These are phyloP conservation scores for Melitaea cinxia DNA, from an alignment of 1,140 invertebrate genomes.

Conservation along the genomic window DNA sequence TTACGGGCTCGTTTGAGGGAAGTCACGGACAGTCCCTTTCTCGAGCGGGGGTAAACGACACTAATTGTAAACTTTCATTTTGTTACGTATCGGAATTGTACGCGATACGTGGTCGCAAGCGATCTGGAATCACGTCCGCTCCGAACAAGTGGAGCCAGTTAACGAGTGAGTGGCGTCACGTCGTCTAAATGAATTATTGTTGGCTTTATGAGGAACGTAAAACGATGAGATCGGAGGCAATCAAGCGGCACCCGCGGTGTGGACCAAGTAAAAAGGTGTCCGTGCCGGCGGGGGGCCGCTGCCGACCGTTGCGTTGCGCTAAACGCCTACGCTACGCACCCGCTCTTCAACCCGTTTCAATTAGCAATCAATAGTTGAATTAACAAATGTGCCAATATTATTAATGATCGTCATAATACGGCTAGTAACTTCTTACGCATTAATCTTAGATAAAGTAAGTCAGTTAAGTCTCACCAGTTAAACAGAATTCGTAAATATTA, in stretches of 20 bases:
- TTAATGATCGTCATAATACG: slow-evolving; percentile 27
- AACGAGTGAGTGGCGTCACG: slow-evolving; percentile 78
- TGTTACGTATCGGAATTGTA: slow-evolving; percentile 38
- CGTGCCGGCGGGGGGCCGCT: slow-evolving; percentile 62
- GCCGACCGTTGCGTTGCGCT: slow-evolving; percentile 54
- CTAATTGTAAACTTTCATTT: slow-evolving; percentile 38
- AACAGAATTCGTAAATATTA: neutral
- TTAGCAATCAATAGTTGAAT: slow-evolving; percentile 70
- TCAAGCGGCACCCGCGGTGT: slow-evolving; percentile 76
- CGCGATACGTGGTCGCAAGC: slow-evolving; percentile 31
- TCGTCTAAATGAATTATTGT: slow-evolving; percentile 81
- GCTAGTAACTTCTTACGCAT: slow-evolving; percentile 18
- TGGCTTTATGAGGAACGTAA: slow-evolving; percentile 79
- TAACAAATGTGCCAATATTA: slow-evolving; percentile 57
- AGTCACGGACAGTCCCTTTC: slow-evolving; percentile 35
- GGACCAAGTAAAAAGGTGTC: slow-evolving; percentile 74
- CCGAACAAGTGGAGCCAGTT: slow-evolving; percentile 67
- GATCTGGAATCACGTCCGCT: slow-evolving; percentile 56
- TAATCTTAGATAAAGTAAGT: neutral
- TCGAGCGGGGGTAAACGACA: slow-evolving; percentile 34
- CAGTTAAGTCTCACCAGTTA: neutral
- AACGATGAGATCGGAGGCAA: slow-evolving; percentile 79
- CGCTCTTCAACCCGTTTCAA: slow-evolving; percentile 69
- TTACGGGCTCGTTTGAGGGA: slow-evolving; percentile 31
- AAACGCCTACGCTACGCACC: slow-evolving; percentile 67